Base-by-base conservation (phyloP, 1,140 invertebrate genomes). In the Macrobrachium rosenbergii region DNA sequence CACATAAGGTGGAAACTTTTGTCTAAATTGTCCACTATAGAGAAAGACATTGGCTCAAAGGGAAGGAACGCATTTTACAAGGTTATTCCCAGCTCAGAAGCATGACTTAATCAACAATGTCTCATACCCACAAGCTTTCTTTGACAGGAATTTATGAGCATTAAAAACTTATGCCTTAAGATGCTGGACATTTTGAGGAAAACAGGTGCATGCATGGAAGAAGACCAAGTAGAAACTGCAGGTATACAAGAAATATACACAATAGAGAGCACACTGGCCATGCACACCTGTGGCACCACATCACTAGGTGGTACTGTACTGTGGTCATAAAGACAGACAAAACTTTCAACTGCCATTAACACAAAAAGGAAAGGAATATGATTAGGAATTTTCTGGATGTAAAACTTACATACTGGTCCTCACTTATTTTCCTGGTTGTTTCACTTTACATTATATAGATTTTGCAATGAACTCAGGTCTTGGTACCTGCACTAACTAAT, bases 221-320 rank as follows among this genome's bases (percentile, higher is more conserved):
- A 63, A 63, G 58, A 80, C 21, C 37, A 60, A 80, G 78, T 63
- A 60, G 60, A 63, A 67, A 81, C n/a, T 64, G 79, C n/a, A 81
- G 62, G 62, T 45, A 81, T 81, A 81, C 79, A 81, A n/a, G 63
- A 81, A 64, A 81, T 81, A 81, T 81, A 81, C 62, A 63, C 58
- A 60, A 80, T 63, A 81, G 45, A 60, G 45, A 81, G 63, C 79
- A 81, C 79, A 45, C 79, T 81, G 79, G 62, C 45, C 79, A 52
- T 63, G 67, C 79, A 81, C 62, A 17, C 79, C 45, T 23, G 63
- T 23, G 63, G 59, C 60, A 52, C 63, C 62, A 64, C 79, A 52
- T 64, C 60, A 81, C 63, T 81, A 37, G n/a, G 63, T 28, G 45
- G 63, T 67, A 45, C 37, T 67, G n/a, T 62, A 21, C 62, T 80